Conservation (phyloP, 2,113 vertebrate genomes). For the Hyaena hyaena region DNA sequence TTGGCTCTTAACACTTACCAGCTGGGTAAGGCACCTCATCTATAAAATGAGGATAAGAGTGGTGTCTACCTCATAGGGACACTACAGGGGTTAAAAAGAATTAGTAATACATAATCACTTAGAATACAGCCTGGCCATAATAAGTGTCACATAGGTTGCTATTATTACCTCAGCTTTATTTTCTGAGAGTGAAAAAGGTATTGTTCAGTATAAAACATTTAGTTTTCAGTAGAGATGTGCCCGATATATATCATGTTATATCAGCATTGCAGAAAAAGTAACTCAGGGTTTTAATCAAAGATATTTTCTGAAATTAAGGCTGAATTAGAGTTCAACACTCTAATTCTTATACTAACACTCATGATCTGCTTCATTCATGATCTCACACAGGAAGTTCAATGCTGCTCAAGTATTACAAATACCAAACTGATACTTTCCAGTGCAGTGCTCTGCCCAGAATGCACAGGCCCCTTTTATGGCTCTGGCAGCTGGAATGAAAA, state of each 20-base stretch:
- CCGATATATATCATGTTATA: background rate
- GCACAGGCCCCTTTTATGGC: background rate
- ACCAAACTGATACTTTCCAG: background rate
- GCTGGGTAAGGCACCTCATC: background rate
- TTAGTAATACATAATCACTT: background rate
- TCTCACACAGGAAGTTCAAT: constrained; percentile 50
- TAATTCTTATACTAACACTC: background rate
- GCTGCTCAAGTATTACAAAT: constrained; percentile 49
- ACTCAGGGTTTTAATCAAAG: constrained; percentile 23
- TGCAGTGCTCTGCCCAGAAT: background rate
- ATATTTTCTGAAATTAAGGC: constrained; percentile 47
- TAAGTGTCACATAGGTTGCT: background rate
- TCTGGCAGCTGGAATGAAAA: constrained; percentile 23
- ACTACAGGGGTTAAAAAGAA: background rate
- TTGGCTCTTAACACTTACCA: background rate
- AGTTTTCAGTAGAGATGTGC: background rate
- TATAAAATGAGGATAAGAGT: background rate
- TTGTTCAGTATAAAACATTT: background rate
- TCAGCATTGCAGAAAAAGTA: background rate
- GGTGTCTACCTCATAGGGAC: background rate
- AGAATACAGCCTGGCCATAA: background rate
- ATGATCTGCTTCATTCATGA: constrained; percentile 26
- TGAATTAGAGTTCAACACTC: background rate
- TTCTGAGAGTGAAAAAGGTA: constrained; percentile 10
- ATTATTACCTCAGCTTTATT: background rate